phyloP scores from a whole-genome alignment of 2,888 invertebrate genomes.

The Rambutsinella grinnellia region DNA sequence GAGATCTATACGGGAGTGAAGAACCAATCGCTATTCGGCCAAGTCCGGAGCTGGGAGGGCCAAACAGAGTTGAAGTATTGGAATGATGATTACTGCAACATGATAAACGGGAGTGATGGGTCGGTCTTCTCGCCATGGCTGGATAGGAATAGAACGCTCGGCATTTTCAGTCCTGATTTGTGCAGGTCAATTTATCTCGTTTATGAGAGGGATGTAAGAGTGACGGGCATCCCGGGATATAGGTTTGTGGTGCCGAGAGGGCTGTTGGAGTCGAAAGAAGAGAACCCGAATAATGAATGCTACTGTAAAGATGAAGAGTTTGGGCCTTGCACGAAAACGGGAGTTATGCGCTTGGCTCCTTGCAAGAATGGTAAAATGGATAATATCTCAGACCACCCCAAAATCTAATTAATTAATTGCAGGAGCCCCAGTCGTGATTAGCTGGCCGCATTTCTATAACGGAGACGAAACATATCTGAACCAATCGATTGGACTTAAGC shows the following conservation, averaged over 20 bases:
- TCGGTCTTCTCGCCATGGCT: constrained; percentile 58
- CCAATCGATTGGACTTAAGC: constrained; percentile 38
- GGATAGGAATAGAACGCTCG: constrained; percentile 35
- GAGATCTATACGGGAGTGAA: constrained; percentile 56
- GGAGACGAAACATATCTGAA: constrained; percentile 40
- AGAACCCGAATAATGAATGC: constrained; percentile 56
- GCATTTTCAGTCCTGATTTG: constrained; percentile 51
- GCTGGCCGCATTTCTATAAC: constrained; percentile 56
- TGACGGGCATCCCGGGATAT: constrained; percentile 39
- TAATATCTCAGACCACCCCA: too few relatives aligned
- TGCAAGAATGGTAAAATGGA: constrained; percentile 48
- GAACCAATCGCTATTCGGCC: constrained; percentile 54
- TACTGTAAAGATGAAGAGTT: constrained; percentile 54
- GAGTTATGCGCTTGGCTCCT: constrained; percentile 55
- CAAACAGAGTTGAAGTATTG: constrained; percentile 57
- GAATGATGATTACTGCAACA: constrained; percentile 46
- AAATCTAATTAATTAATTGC: constrained; percentile 3
- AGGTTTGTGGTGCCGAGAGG: constrained; percentile 38
- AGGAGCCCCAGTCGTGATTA: constrained; percentile 53
- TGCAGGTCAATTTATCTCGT: constrained; percentile 44
- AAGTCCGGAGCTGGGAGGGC: constrained; percentile 59
- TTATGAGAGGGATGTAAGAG: constrained; percentile 41
- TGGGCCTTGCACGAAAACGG: constrained; percentile 48
- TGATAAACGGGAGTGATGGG: constrained; percentile 53
- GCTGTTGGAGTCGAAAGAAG: constrained; percentile 46